Base-by-base conservation (phyloP, 2,797 vertebrate species). In the Manis crassicaudata region DNA sequence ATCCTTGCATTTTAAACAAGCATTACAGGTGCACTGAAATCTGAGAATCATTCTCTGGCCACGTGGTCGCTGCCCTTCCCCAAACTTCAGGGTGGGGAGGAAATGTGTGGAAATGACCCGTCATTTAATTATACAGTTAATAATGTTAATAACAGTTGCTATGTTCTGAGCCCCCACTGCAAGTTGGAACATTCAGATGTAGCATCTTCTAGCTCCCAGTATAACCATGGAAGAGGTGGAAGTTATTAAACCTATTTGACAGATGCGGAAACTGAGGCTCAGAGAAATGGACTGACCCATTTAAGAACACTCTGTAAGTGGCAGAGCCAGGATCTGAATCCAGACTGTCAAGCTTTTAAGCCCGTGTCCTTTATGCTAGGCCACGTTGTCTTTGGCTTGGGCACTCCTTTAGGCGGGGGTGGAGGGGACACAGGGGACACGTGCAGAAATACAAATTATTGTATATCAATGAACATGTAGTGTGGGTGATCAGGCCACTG, bases 91-190 rank as follows among this genome's bases (percentile, higher is more conserved):
- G 35, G 50, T n/a, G 6, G 58, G 90, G 17, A 58, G 17, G 27
- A 79, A 43, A 63, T 12, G 10, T 16, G 21, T 35, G n/a, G 32
- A 62, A 60, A 60, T 27, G 50, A 56, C 35, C 27, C 43, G 13
- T 62, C 60, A n/a, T 75, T 58, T 17, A 37, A 80, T 27, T 35
- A 60, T n/a, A 27, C 54, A n/a, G 2, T 70, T n/a, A 32, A 46
- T 46, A 46, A 46, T 46, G 46, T 46, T 46, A 46, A n/a, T 50
- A 43, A 32, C 14, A 80, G 35, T 37, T 32, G 20, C 50, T 13
- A 18, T 1, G 27, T 0, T 0, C 58, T 3, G 43, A 85, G 60
- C n/a, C 21, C 27, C 2, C 25, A 6, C 50, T 27, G 56, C n/a
- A 35, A 32, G 10, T 7, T 7, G 3, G 3, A 16, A n/a, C 21